Evolutionary conservation across 2,888 invertebrate species (phyloP).

Genomic region (Allacma fusca): DNA sequence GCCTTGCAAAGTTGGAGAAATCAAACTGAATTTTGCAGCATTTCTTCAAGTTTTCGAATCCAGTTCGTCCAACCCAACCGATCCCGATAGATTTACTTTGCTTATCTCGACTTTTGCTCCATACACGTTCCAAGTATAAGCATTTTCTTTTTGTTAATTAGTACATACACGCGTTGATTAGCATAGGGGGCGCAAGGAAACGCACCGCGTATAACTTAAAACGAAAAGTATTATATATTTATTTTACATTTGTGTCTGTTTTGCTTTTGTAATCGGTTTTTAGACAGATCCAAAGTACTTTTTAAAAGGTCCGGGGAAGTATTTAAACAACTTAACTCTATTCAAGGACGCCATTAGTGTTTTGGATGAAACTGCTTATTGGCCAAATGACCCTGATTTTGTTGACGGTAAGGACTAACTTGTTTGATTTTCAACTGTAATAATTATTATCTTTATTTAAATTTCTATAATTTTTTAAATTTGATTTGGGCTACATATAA

Average conservation of each 20-base stretch:
- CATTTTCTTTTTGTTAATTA: neutral
- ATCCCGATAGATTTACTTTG: constrained; percentile 56
- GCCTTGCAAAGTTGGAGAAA: constrained; percentile 27
- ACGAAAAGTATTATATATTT: neutral
- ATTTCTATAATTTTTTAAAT: too few relatives aligned
- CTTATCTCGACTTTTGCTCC: constrained; percentile 62
- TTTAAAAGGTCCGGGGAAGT: constrained; percentile 43
- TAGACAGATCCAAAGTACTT: constrained; percentile 48
- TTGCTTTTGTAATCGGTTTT: too few relatives aligned
- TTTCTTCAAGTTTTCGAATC: constrained; percentile 31
- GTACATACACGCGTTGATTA: neutral
- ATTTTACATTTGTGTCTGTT: neutral
- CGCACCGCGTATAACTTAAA: neutral
- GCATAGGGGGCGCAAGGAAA: neutral
- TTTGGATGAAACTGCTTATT: constrained; percentile 58
- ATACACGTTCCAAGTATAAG: neutral
- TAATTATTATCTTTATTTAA: too few relatives aligned
- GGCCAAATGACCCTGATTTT: constrained; percentile 62
- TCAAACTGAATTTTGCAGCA: constrained; percentile 14
- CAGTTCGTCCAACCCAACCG: neutral
- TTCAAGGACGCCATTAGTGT: constrained; percentile 47
- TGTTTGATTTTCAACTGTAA: too few relatives aligned
- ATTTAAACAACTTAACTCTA: constrained; percentile 54
- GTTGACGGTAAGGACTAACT: constrained; percentile 57
- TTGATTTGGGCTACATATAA: too few relatives aligned